Base-by-base conservation (phyloP, 2,888 invertebrate species). In the Sisyra nigra region DNA sequence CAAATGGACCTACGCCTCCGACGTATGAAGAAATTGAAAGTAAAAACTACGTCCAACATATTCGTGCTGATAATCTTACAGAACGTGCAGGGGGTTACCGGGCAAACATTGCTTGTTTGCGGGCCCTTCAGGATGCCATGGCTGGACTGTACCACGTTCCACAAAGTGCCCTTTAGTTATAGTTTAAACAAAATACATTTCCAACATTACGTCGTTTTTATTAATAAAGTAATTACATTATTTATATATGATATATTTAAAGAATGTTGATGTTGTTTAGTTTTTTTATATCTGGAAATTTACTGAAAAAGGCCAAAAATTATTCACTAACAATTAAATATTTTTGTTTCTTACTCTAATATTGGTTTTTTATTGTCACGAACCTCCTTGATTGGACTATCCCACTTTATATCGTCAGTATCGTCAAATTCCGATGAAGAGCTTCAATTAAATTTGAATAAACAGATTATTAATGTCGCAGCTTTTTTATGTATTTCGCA, bases 71-170 rank as follows among this genome's bases (percentile, higher is more conserved):
- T 52, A 78, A 67, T 30, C 70, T 72, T 17, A 65, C 73, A 14
- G 92, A 94, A 60, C 73, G 76, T 49, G 89, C 89, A 1, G 92
- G 92, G 8, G 94, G 96, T 1, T 94, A 84, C 58, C 73, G 73
- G n/a, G 72, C 86, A 0, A 74, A 74, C 2, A 67, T 88, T 50
- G 86, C 89, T 0, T 92, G 92, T 56, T 69, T 85, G 47, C 70
- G 93, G 47, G 92, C 91, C 0, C 59, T 94, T 34, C 85, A 89
- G 56, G 93, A 93, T 57, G 87, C 92, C 0, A 69, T 92, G 55
- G 74, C 83, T 45, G 89, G 86, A 7, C 65, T 87, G 2, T 83
- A 78, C 52, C 62, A 60, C 48, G 50, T 50, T 31, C 55, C 50
- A 44, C 54, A 52, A 47, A 41, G 44, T 18, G 18, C 18, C 17